A percentile compares a stretch with the other conserved stretches of the same genome.
Conservation (phyloP, 2,888 invertebrate genomes). For the Deroplatys truncata region DNA sequence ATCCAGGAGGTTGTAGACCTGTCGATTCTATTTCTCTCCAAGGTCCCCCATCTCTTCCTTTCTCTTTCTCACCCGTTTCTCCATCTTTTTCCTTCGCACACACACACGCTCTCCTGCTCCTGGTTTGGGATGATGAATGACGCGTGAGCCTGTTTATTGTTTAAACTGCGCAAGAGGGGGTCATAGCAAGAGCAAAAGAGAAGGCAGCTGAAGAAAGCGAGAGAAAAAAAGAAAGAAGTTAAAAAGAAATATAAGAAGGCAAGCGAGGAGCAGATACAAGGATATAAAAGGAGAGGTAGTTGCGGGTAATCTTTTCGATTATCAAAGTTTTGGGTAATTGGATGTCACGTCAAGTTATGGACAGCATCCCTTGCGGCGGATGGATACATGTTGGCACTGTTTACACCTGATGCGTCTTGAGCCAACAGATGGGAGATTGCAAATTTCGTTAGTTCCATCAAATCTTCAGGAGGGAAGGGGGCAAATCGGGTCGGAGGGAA, state of each 20-base stretch:
- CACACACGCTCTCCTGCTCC: not conserved
- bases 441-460: not conserved
- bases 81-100: not conserved
- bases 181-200: not conserved
- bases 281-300: slow-evolving; percentile 13
- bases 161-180: slow-evolving; percentile 24
- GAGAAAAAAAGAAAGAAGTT: not conserved
- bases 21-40: not conserved
- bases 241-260: not conserved
- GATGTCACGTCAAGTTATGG: slow-evolving; percentile 26
- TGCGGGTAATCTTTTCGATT: slow-evolving; percentile 28
- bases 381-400: not conserved
- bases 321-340: slow-evolving; percentile 28
- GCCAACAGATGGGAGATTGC: not conserved
- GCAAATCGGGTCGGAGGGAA: not conserved
- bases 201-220: not conserved
- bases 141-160: slow-evolving; percentile 20
- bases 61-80: not conserved
- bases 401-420: not conserved
- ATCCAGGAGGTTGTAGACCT: slow-evolving; percentile 1
- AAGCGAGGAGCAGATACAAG: not conserved
- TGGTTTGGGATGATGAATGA: slow-evolving; percentile 18
- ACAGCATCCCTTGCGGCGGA: slow-evolving; percentile 1
- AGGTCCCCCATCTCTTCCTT: not conserved
- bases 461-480: not conserved